These are phyloP conservation scores for Idaea dimidiata DNA, from an alignment of 2,888 invertebrate genomes.

Conservation along the genomic window DNA sequence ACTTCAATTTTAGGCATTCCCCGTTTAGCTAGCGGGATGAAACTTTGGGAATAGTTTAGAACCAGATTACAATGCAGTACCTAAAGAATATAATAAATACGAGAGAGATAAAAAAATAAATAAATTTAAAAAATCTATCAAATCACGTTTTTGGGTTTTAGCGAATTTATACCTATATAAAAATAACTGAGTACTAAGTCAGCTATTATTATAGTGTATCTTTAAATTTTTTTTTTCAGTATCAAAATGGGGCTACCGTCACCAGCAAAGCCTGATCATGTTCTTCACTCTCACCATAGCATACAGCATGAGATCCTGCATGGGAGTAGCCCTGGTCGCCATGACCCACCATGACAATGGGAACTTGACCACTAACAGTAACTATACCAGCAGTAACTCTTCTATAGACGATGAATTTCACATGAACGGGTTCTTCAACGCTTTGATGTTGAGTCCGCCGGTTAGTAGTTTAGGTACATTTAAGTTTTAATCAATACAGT, in stretches of 20 bases:
- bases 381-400: not conserved
- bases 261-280: conserved; percentile 81
- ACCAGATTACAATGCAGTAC: no score
- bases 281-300: conserved; percentile 80
- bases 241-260: conserved; percentile 69
- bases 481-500: no score
- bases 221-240: conserved; percentile 25
- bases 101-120: no score
- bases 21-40: no score
- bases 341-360: conserved; percentile 62
- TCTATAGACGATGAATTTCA: conserved; percentile 23
- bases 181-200: no score
- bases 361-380: not conserved
- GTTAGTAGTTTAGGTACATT: conserved; percentile 36
- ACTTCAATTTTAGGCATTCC: no score
- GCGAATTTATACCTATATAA: no score
- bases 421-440: conserved; percentile 38
- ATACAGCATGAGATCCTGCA: conserved; percentile 83
- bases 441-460: conserved; percentile 48
- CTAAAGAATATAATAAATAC: no score
- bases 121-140: no score
- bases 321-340: conserved; percentile 84
- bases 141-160: no score
- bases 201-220: no score
- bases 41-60: no score